Conservation (phyloP, 2,888 invertebrate species). For the Chaetogeoica ovagalla region DNA sequence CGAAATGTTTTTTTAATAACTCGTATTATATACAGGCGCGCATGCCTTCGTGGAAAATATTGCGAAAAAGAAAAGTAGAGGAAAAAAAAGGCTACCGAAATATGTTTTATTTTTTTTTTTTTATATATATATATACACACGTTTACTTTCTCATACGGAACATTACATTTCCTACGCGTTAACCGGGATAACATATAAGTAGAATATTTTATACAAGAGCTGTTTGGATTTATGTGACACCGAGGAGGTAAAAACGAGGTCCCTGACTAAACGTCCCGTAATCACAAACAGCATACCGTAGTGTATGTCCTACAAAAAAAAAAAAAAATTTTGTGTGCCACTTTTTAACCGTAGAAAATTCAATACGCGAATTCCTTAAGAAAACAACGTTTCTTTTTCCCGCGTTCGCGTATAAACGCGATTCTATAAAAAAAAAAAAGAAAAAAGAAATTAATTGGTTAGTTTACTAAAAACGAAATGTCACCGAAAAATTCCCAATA, state of each 20-base stretch:
- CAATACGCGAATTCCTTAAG: neutral
- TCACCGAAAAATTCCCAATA: too few species aligned
- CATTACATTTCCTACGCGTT: conserved; percentile 25
- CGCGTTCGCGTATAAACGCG: neutral
- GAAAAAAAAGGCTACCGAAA: neutral
- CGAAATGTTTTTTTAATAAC: conserved; percentile 23
- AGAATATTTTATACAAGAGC: conserved; percentile 30
- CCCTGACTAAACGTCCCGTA: conserved; percentile 1
- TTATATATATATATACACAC: too few species aligned
- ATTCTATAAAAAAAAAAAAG: too few species aligned
- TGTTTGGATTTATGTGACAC: conserved; percentile 1
- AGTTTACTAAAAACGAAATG: too few species aligned
- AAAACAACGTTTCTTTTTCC: neutral
- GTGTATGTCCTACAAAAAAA: neutral
- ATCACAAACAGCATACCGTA: neutral
- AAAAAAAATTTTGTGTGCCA: neutral
- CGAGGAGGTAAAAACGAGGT: neutral
- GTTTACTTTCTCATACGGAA: conserved; percentile 22
- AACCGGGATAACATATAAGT: neutral
- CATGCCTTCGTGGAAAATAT: conserved; percentile 15
- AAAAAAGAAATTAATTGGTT: too few species aligned
- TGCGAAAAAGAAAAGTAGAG: neutral
- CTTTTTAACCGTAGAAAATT: neutral
- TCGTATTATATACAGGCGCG: neutral
- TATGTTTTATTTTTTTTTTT: neutral